Percentiles rank a stretch among this genome's conserved stretches.
phyloP scores from a whole-genome alignment of 2,797 vertebrate species.

The Acanthurus leucopareius region DNA sequence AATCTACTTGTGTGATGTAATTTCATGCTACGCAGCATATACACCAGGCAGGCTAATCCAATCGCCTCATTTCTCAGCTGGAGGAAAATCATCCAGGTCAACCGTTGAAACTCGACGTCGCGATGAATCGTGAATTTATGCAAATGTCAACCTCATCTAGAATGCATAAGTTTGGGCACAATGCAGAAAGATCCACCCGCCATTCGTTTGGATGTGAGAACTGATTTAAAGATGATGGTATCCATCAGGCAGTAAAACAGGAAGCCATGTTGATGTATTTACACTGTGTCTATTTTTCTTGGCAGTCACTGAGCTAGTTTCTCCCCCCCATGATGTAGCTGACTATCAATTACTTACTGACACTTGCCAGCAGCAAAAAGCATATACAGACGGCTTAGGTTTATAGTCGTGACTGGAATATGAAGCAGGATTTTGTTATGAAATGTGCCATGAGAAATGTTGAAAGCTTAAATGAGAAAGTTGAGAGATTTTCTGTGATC shows the following conservation, averaged over 20 bases:
- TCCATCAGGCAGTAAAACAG: slow-evolving; percentile 61
- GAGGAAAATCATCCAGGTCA: slow-evolving; percentile 37
- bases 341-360: slow-evolving; percentile 76
- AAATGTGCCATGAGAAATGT: slow-evolving; percentile 54
- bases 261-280: slow-evolving; percentile 66
- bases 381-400: slow-evolving; percentile 56
- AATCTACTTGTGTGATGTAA: slow-evolving; percentile 68
- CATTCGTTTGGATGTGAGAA: slow-evolving; percentile 20
- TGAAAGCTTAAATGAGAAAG: slow-evolving; percentile 16
- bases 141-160: slow-evolving; percentile 60
- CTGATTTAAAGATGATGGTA: slow-evolving; percentile 40
- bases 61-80: slow-evolving; percentile 47
- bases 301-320: slow-evolving; percentile 61
- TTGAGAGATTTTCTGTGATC: slow-evolving; percentile 41
- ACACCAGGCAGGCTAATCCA: slow-evolving; percentile 50
- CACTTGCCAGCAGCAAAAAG: slow-evolving; percentile 63
- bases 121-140: slow-evolving; percentile 65
- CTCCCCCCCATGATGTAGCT: slow-evolving; percentile 53
- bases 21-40: slow-evolving; percentile 66
- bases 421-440: slow-evolving; percentile 54
- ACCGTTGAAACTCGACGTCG: slow-evolving; percentile 42
- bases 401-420: slow-evolving; percentile 61
- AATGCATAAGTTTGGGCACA: slow-evolving; percentile 58
- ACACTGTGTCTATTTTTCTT: slow-evolving; percentile 70
- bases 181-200: slow-evolving; percentile 39